A percentile compares a stretch with the other conserved stretches of the same genome.
Conservation (phyloP, 2,888 invertebrate species). For the Aspidiotus destructor region DNA sequence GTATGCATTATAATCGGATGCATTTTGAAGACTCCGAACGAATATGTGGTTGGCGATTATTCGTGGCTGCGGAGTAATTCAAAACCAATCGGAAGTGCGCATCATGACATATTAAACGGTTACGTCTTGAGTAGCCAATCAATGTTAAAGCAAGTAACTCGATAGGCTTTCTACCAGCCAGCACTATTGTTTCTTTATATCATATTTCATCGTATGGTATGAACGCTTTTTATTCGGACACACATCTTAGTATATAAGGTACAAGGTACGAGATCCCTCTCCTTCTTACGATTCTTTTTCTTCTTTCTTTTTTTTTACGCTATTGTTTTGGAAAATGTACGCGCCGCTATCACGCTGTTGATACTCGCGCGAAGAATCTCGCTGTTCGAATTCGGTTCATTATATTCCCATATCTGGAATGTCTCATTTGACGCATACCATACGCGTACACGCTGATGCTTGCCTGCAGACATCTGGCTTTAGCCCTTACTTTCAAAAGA, state of each 20-base stretch:
- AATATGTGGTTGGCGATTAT: conserved; percentile 26
- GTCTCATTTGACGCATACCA: too few relatives aligned
- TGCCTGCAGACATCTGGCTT: too few relatives aligned
- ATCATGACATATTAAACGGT: conserved; percentile 30
- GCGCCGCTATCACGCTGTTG: neutral
- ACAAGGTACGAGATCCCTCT: neutral
- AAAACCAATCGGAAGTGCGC: conserved; percentile 32
- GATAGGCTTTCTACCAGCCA: conserved; percentile 30
- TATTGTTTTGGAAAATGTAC: neutral
- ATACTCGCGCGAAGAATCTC: too few relatives aligned
- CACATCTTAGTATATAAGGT: conserved; percentile 15
- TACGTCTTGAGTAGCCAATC: conserved; percentile 32
- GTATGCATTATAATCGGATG: conserved; percentile 26
- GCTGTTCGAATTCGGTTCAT: too few relatives aligned
- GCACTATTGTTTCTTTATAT: conserved; percentile 26
- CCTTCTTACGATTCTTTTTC: neutral
- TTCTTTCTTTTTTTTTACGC: conserved; percentile 1
- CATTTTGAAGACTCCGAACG: conserved; percentile 27
- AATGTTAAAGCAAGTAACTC: conserved; percentile 32
- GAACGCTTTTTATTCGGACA: conserved; percentile 27
- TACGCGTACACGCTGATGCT: too few relatives aligned
- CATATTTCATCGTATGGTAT: conserved; percentile 26
- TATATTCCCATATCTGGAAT: too few relatives aligned
- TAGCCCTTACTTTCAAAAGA: neutral
- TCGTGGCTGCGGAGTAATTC: conserved; percentile 21